A percentile compares a stretch with the other conserved stretches of the same genome.
Evolutionary conservation across 1,140 invertebrate species (phyloP).

Genomic region (Parasteatoda tepidariorum): DNA sequence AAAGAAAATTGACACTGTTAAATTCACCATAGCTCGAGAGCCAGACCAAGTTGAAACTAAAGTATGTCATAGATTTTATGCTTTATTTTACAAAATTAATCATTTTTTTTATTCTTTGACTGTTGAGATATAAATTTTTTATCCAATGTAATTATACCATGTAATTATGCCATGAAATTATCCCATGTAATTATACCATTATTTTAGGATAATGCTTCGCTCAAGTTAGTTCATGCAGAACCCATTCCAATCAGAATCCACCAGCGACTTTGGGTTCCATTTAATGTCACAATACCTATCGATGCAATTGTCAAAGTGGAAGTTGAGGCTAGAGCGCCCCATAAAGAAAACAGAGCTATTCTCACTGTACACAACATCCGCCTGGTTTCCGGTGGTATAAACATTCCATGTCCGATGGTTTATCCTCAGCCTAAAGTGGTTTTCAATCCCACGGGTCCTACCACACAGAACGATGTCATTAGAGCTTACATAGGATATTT

Average conservation of each 20-base stretch:
- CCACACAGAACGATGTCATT: constrained; percentile 59
- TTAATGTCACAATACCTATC: constrained; percentile 62
- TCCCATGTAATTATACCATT: too few species aligned
- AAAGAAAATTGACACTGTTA: constrained; percentile 43
- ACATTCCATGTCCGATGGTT: constrained; percentile 62
- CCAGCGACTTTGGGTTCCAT: constrained; percentile 62
- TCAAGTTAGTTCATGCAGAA: constrained; percentile 34
- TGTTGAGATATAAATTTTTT: too few species aligned
- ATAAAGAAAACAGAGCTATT: constrained; percentile 59
- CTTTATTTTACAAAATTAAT: too few species aligned
- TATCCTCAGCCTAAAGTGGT: constrained; percentile 33
- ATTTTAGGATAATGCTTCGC: constrained; percentile 44
- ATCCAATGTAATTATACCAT: too few species aligned
- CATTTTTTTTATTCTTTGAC: too few species aligned
- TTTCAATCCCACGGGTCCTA: constrained; percentile 57
- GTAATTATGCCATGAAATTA: too few species aligned
- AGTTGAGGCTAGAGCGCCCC: constrained; percentile 33
- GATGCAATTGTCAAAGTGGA: constrained; percentile 58
- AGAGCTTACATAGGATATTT: constrained; percentile 62
- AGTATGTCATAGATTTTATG: neutral
- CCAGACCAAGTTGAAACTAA: constrained; percentile 46
- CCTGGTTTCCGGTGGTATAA: constrained; percentile 59
- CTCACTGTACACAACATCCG: constrained; percentile 61
- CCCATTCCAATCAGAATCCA: constrained; percentile 56
- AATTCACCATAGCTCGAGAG: constrained; percentile 32